phyloP scores from a whole-genome alignment of 1,140 invertebrate genomes.

The Oedothorax gibbosus region DNA sequence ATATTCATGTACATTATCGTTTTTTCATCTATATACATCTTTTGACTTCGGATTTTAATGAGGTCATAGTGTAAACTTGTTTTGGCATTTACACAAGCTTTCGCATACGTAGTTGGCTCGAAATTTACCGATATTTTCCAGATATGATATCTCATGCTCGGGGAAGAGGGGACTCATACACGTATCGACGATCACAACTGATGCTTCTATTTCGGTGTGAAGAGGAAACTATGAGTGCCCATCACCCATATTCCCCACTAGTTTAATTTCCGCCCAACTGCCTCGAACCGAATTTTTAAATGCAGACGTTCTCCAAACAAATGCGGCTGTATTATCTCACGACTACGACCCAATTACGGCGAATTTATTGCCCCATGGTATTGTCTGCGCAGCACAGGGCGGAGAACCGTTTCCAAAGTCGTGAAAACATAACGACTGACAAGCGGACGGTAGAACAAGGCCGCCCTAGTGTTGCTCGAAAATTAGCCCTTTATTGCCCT shows the following conservation, averaged over 20 bases:
- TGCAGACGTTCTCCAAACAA: slow-evolving; percentile 30
- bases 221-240: slow-evolving; percentile 17
- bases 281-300: slow-evolving; percentile 34
- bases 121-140: too few species aligned
- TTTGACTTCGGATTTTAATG: too few species aligned
- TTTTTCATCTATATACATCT: too few species aligned
- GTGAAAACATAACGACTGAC: slow-evolving; percentile 41
- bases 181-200: too few species aligned
- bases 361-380: slow-evolving; percentile 38
- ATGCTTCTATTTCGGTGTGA: not conserved
- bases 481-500: slow-evolving; percentile 51
- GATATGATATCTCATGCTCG: too few species aligned
- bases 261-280: slow-evolving; percentile 22
- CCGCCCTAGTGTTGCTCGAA: slow-evolving; percentile 24
- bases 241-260: slow-evolving; percentile 23
- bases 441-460: slow-evolving; percentile 24
- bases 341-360: slow-evolving; percentile 25
- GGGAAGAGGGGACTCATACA: too few species aligned
- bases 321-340: slow-evolving; percentile 27
- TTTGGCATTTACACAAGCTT: too few species aligned
- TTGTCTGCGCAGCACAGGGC: slow-evolving; percentile 20
- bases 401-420: slow-evolving; percentile 34
- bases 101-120: too few species aligned
- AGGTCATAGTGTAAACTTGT: too few species aligned
- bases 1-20: too few species aligned